Base-by-base conservation (phyloP, 2,888 invertebrate genomes). In the Eugnorisma glareosa region DNA sequence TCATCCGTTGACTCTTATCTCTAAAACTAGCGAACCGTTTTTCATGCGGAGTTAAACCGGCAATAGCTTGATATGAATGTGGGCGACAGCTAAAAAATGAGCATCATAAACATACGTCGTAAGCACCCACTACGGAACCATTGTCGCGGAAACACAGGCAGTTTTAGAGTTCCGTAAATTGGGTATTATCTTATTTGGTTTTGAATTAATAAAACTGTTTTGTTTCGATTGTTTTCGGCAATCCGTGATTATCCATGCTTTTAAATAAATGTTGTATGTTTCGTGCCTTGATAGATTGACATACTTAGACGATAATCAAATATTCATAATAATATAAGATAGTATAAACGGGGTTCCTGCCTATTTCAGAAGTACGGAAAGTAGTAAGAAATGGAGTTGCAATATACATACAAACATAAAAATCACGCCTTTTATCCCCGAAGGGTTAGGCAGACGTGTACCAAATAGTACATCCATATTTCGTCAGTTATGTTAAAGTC, bases 71-170 rank as follows among this genome's bases (percentile, higher is more conserved):
- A 37, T 79, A 81, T 68, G 79, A 79, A 75, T 88, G 81, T 59
- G 63, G 18, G 18, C 40, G 86, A 86, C 87, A 85, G 81, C 76
- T 74, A 76, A 88, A 87, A 86, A 86, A 88, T 80, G 84, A 81
- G 59, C 70, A 72, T 71, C 82, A 75, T 76, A 77, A 82, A 74
- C 67, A 67, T 68, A 66, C 54, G 24, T 78, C 40, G 35, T 48
- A 57, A 66, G 51, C 70, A 67, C 45, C 67, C 40, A 63, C 54
- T 54, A 40, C 54, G 59, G 37, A 77, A 77, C 75, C 75, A 66
- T 48, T 75, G 28, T 18, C 28, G 73, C n/a, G 84, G 82, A 78
- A 84, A 84, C 31, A 57, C 37, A 69, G 31, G 28, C 81, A 40
- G 48, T 67, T 75, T 72, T 73, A 67, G 63, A 64, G 48, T 66